Conservation (phyloP, 92 coral and sea anemone species). For the Meandrina meandrites region DNA sequence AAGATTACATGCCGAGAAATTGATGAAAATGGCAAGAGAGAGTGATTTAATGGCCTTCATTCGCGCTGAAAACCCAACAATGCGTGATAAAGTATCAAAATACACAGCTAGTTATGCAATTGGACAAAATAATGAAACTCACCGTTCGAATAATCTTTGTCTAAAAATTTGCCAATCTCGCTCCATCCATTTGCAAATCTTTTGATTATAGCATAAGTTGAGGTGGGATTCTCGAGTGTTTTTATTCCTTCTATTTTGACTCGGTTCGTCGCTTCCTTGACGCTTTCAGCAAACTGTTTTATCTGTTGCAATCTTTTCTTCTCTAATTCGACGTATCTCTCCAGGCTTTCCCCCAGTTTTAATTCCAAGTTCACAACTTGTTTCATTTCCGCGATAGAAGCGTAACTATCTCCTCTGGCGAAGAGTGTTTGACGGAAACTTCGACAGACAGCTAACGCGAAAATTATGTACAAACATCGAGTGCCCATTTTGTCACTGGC, state of each 20-base stretch:
- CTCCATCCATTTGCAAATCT: constrained; percentile 73
- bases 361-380: constrained; percentile 75
- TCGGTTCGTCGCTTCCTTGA: constrained; percentile 48
- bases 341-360: constrained; percentile 62
- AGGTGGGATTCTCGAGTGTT: constrained; percentile 52
- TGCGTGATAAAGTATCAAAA: background rate
- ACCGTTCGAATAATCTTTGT: constrained; percentile 69
- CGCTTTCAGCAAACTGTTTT: constrained; percentile 58
- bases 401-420: constrained; percentile 46
- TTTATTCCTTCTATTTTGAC: constrained; percentile 30
- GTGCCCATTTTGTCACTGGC: constrained; percentile 28
- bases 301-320: constrained; percentile 51
- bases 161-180: constrained; percentile 41
- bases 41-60: too few species aligned
- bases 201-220: constrained; percentile 60
- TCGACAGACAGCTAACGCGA: background rate
- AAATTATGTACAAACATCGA: background rate
- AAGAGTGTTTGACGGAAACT: constrained; percentile 33
- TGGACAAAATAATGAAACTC: constrained; percentile 12
- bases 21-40: too few species aligned
- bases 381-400: constrained; percentile 79
- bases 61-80: too few species aligned
- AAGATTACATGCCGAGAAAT: too few species aligned
- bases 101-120: background rate
- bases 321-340: constrained; percentile 56